phyloP scores from a whole-genome alignment of 2,797 vertebrate species.

The Gorsachius magnificus region DNA sequence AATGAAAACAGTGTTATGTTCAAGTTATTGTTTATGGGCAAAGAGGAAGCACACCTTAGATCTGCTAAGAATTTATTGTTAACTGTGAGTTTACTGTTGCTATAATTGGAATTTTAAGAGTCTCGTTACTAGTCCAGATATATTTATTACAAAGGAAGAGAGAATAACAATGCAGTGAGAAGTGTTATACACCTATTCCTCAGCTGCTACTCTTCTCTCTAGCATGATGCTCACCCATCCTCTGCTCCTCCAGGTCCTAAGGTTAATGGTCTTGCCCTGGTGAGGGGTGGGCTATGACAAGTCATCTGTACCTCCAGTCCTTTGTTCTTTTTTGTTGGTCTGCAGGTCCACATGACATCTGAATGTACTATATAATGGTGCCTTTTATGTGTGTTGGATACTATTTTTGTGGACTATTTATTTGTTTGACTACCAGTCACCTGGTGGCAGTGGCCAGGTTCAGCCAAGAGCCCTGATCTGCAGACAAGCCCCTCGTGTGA shows the following conservation, averaged over 20 bases:
- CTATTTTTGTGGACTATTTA: not conserved
- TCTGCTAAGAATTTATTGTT: not conserved
- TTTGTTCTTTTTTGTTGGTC: not conserved
- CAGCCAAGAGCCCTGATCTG: not conserved
- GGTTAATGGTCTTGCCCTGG: not conserved
- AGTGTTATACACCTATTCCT: too few relatives aligned
- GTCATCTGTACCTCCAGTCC: not conserved
- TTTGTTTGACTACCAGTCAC: not conserved
- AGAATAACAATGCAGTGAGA: not conserved
- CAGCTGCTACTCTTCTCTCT: not conserved
- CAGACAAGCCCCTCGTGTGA: not conserved
- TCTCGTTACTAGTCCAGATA: not conserved
- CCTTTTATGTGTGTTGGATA: not conserved
- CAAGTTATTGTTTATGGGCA: not conserved
- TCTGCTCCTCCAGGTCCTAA: not conserved
- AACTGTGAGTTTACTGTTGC: not conserved
- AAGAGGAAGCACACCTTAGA: not conserved
- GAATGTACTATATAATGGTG: not conserved
- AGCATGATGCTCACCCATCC: too few relatives aligned
- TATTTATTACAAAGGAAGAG: not conserved
- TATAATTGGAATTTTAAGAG: not conserved
- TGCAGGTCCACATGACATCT: not conserved
- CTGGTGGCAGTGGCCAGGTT: not conserved
- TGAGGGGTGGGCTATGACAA: accelerated
- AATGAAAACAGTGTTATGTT: not conserved